phyloP scores from a whole-genome alignment of 1,140 invertebrate genomes.

The Brachionus koreanus region DNA sequence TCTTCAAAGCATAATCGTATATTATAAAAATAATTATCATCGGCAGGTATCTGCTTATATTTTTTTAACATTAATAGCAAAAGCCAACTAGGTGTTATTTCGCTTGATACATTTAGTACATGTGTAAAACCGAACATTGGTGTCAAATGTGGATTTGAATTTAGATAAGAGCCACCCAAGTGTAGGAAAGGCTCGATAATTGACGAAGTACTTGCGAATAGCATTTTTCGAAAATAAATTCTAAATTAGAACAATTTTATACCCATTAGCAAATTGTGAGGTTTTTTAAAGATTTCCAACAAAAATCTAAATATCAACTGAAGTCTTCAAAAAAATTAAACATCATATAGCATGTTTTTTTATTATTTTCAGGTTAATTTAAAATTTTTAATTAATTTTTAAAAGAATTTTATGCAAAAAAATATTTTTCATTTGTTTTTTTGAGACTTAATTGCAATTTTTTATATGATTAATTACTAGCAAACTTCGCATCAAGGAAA shows the following conservation, averaged over 20 bases:
- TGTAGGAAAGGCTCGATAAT: neutral
- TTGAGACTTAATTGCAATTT: neutral
- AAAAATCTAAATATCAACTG: neutral
- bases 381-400: neutral
- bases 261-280: neutral
- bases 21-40: conserved; percentile 44
- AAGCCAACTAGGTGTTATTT: neutral
- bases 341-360: neutral
- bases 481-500: neutral
- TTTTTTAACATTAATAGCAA: neutral
- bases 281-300: neutral
- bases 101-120: neutral
- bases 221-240: neutral
- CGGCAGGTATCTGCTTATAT: conserved; percentile 40
- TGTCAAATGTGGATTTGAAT: neutral
- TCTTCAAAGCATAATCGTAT: conserved; percentile 45
- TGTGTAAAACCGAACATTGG: neutral
- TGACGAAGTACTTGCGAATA: neutral
- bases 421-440: neutral
- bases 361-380: neutral
- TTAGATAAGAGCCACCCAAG: neutral
- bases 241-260: neutral
- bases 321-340: neutral
- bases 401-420: neutral
- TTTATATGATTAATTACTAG: neutral